These are phyloP conservation scores for Misgurnus mizolepis DNA, from an alignment of 2,113 vertebrate genomes.

Conservation along the genomic window DNA sequence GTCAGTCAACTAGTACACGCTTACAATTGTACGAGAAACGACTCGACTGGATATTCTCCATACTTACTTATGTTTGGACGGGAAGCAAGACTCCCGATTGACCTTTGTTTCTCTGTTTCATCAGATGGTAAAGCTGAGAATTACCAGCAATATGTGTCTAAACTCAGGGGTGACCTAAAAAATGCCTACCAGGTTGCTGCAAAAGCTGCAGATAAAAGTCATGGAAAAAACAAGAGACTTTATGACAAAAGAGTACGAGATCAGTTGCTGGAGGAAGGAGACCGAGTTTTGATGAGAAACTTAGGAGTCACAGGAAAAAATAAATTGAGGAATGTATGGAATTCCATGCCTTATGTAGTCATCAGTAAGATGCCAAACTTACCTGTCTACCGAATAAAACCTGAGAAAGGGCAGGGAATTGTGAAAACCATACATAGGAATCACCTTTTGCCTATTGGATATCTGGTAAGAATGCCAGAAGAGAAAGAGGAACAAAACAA, in stretches of 20 bases:
- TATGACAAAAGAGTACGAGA: background rate
- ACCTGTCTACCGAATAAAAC: too few relatives aligned
- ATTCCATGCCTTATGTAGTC: too few relatives aligned
- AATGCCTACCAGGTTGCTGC: slow-evolving; percentile 1
- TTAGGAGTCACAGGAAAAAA: too few relatives aligned
- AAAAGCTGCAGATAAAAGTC: slow-evolving; percentile 12
- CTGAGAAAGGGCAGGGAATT: too few relatives aligned
- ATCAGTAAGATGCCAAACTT: too few relatives aligned
- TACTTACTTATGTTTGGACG: slow-evolving; percentile 30
- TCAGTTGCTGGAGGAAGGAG: background rate
- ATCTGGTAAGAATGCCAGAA: background rate
- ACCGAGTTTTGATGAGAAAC: too few relatives aligned
- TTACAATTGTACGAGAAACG: background rate
- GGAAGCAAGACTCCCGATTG: slow-evolving; percentile 28
- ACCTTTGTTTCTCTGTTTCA: slow-evolving; percentile 13
- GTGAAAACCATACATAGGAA: too few relatives aligned
- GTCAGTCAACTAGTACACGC: slow-evolving; percentile 23
- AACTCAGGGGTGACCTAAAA: background rate
- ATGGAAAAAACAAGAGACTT: background rate
- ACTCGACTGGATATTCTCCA: slow-evolving; percentile 1
- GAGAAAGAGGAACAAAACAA: background rate
- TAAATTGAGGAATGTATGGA: too few relatives aligned
- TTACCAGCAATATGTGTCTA: background rate
- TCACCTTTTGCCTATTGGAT: too few relatives aligned
- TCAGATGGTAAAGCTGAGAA: background rate